A percentile compares a stretch with the other conserved stretches of the same genome.
These are phyloP conservation scores for Ostrea denselamellosa DNA, from an alignment of 1,140 invertebrate genomes.

Conservation along the genomic window DNA sequence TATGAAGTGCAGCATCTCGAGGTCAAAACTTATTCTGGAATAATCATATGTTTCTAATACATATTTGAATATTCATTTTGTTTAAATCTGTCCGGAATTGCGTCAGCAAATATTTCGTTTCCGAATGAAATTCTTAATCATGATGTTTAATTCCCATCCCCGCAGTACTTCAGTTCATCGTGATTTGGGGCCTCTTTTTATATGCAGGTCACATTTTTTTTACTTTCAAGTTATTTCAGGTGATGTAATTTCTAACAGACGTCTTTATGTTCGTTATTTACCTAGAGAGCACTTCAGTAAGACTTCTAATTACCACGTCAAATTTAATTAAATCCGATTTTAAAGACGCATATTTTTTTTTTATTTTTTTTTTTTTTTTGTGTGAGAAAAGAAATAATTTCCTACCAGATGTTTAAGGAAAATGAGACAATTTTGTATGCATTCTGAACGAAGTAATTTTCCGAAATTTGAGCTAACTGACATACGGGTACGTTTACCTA, in stretches of 20 bases:
- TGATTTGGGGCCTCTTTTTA: background rate
- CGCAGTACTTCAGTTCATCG: background rate
- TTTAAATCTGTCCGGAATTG: background rate
- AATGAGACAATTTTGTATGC: slow-evolving; percentile 16
- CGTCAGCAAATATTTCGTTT: background rate
- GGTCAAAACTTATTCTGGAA: background rate
- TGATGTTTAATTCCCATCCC: background rate
- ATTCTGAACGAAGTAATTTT: slow-evolving; percentile 21
- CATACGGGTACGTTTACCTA: background rate
- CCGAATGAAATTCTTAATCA: background rate
- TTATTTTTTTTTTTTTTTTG: no score
- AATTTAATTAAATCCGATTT: slow-evolving; percentile 9
- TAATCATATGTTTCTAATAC: background rate
- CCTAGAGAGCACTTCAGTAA: background rate
- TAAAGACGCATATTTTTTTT: background rate
- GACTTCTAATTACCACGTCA: background rate
- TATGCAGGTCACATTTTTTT: background rate
- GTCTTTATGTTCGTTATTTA: background rate
- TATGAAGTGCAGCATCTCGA: background rate
- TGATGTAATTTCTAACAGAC: background rate
- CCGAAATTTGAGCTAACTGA: background rate
- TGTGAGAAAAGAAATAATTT: background rate
- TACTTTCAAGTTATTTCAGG: background rate
- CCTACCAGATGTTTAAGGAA: background rate
- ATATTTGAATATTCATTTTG: background rate